Evolutionary conservation across 2,888 invertebrate genomes (phyloP).

Genomic region (Xestobium rufovillosum): DNA sequence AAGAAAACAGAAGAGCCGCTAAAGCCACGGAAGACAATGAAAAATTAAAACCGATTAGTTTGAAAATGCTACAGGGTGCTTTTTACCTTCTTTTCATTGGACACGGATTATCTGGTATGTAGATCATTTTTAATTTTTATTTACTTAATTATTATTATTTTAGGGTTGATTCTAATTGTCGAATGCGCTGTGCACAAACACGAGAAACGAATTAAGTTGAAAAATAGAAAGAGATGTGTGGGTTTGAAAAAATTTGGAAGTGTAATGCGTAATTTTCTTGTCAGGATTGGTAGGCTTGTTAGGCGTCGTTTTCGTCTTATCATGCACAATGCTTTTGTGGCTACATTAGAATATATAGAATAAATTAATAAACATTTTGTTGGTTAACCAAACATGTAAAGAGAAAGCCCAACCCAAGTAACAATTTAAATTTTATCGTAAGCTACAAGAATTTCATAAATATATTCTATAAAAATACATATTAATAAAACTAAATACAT

Average conservation of each 20-base stretch:
- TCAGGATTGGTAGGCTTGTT: conserved; percentile 13
- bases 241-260: conserved; percentile 16
- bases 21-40: conserved; percentile 36
- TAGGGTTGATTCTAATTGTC: conserved; percentile 27
- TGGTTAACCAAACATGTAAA: conserved; percentile 1
- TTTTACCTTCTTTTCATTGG: conserved; percentile 64
- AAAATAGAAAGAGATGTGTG: conserved; percentile 14
- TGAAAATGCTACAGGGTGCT: conserved; percentile 66
- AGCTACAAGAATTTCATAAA: too few species aligned
- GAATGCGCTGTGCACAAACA: conserved; percentile 29
- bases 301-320: conserved; percentile 25
- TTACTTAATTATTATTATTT: conserved; percentile 6
- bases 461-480: too few species aligned
- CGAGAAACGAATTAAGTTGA: conserved; percentile 14
- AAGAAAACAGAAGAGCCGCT: conserved; percentile 28
- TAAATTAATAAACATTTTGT: conserved; percentile 18
- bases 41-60: conserved; percentile 55
- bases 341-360: conserved; percentile 33
- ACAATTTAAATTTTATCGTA: conserved; percentile 1
- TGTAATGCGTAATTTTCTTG: conserved; percentile 16
- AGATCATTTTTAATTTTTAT: conserved; percentile 3
- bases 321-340: conserved; percentile 32
- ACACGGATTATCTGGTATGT: conserved; percentile 51
- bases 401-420: conserved; percentile 7
- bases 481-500: too few species aligned